These are phyloP conservation scores for Platyura marginata DNA, from an alignment of 1,140 invertebrate genomes.

Conservation along the genomic window DNA sequence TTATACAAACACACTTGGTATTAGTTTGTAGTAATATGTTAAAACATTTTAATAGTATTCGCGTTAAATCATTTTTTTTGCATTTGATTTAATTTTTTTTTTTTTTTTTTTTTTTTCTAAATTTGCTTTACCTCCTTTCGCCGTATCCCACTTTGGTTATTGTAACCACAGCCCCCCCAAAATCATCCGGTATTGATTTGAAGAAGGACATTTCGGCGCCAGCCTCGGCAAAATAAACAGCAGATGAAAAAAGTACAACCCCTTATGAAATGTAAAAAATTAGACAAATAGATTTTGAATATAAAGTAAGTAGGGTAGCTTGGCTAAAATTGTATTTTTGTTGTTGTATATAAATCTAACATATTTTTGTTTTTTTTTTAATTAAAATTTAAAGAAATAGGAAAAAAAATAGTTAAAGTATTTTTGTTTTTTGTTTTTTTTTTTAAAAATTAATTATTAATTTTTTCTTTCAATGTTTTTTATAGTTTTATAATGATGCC, in stretches of 20 bases:
- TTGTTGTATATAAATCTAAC: background rate
- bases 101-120: conserved; percentile 5
- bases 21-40: no score
- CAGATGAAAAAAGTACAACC: conserved; percentile 94
- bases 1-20: no score
- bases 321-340: background rate
- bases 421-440: no score
- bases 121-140: conserved; percentile 68
- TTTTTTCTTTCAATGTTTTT: background rate
- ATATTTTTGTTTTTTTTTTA: background rate
- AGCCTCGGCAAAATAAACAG: conserved; percentile 97
- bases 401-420: no score
- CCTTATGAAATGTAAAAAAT: no score
- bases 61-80: no score
- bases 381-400: no score
- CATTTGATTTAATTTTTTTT: no score
- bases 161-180: conserved; percentile 90
- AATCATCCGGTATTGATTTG: conserved; percentile 91
- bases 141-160: conserved; percentile 95
- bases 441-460: background rate
- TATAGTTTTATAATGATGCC: background rate
- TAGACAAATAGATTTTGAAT: no score
- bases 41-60: no score
- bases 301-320: no score
- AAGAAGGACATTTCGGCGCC: conserved; percentile 91